phyloP scores from a whole-genome alignment of 2,888 invertebrate genomes.

The Chymomyza procnemis region DNA sequence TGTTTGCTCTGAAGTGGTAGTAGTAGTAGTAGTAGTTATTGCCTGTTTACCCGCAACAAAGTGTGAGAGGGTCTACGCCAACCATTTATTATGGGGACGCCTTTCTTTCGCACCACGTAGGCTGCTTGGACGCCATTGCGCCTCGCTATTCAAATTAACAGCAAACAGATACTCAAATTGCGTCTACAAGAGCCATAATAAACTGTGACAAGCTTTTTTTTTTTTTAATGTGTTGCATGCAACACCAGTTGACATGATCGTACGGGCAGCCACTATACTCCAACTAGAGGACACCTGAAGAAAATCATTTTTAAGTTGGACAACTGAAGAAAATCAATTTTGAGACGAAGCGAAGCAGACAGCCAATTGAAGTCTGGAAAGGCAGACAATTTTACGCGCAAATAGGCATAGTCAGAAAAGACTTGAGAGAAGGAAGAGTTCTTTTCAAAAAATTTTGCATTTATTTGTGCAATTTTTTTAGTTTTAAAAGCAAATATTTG shows the following conservation, averaged over 20 bases:
- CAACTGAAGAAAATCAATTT: too few species aligned
- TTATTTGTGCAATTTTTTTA: too few species aligned
- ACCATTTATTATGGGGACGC: conserved; percentile 9
- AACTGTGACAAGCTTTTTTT: conserved; percentile 51
- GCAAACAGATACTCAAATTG: conserved; percentile 21
- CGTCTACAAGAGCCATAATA: conserved; percentile 22
- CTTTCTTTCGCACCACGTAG: conserved; percentile 28
- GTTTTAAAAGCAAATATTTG: too few species aligned
- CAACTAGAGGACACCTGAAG: background rate
- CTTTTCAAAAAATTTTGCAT: too few species aligned
- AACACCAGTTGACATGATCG: conserved; percentile 69
- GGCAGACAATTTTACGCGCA: too few species aligned
- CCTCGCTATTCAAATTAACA: conserved; percentile 64
- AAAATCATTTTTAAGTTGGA: too few species aligned
- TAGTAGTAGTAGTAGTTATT: conserved; percentile 42
- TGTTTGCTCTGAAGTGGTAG: conserved; percentile 19
- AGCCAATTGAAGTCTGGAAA: too few species aligned
- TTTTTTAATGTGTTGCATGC: conserved; percentile 64
- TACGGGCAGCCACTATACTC: background rate
- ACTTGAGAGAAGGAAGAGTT: too few species aligned
- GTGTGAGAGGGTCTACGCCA: conserved; percentile 14
- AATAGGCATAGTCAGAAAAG: too few species aligned
- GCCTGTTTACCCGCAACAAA: conserved; percentile 58
- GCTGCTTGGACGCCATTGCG: conserved; percentile 53
- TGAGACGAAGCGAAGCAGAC: too few species aligned